Base-by-base conservation (phyloP, 2,113 vertebrate genomes). In the Patagioenas fasciata region DNA sequence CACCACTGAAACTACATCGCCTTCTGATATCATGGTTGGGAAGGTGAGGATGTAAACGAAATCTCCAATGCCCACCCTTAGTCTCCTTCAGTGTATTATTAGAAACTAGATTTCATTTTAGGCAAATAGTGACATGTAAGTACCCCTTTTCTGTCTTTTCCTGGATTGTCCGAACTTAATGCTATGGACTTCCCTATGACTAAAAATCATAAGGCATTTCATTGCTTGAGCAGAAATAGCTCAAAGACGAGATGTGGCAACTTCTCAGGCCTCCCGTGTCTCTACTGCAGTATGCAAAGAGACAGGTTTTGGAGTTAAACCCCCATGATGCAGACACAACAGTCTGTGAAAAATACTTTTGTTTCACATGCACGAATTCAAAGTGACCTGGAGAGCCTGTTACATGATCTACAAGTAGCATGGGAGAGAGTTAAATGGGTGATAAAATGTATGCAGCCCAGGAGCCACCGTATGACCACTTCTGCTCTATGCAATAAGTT, bases 351-450 rank as follows among this genome's bases (percentile, higher is more conserved):
- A 83, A 78, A 51, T 13, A 2, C 28, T 70, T 72, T 82, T 2
- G 9, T 80, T 79, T 81, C n/a, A 10, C 10, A 74, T 36, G 5
- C 5, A 40, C 29, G 15, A 34, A 48, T 80, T 64, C 25, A 38
- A 29, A 38, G 7, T 72, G 10, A 31, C 26, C 25, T 14, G 13
- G n/a, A 34, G 15, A 79, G 5, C 4, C 18, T 38, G 8, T 31
- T 62, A 25, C 13, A 40, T 7, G 13, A 13, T 9, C 10, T 25
- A 32, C 24, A 29, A 18, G 25, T 4, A 69, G 20, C 13, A 9
- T 2, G 31, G 4, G 12, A 67, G 24, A 25, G 13, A 80, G 6
- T 0, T 70, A 21, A 74, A 62, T 0, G 0, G 1, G 1, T 62
- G 16, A 73, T 25, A 62, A 88, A 42, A 4, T 53, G 36, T 28